These are phyloP conservation scores for Drosophila subobscura DNA, from an alignment of 1,140 invertebrate genomes.

Conservation along the genomic window DNA sequence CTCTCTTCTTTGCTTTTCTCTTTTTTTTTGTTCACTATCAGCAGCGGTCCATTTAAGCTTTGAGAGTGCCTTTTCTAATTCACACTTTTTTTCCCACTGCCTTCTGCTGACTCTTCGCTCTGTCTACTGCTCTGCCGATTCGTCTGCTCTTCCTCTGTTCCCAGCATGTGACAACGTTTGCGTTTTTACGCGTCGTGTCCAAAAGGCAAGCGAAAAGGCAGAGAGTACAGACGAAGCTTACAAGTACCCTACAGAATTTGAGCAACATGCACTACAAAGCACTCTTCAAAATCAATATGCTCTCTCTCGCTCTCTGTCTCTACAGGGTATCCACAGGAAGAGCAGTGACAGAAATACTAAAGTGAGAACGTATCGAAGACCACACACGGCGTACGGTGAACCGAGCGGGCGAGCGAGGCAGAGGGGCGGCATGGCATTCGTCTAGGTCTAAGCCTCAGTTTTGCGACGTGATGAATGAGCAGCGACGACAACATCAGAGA, in stretches of 20 bases:
- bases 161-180: conserved; percentile 56
- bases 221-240: not conserved
- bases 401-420: not conserved
- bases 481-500: conserved; percentile 50
- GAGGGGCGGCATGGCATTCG: conserved; percentile 30
- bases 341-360: not conserved
- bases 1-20: conserved; percentile 16
- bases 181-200: conserved; percentile 46
- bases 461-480: conserved; percentile 77
- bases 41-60: conserved; percentile 71
- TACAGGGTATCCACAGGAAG: not conserved
- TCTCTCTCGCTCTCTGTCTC: too few species aligned
- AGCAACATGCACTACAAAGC: too few species aligned
- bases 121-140: conserved; percentile 10
- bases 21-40: conserved; percentile 44
- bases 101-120: conserved; percentile 26
- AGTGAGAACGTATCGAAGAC: conserved; percentile 42
- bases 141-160: conserved; percentile 6
- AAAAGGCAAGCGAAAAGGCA: conserved; percentile 27
- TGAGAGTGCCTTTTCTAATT: conserved; percentile 81
- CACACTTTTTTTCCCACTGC: conserved; percentile 67
- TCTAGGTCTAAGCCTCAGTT: conserved; percentile 41
- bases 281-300: too few species aligned
- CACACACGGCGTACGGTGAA: conserved; percentile 50
- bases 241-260: conserved; percentile 8